phyloP scores from a whole-genome alignment of 2,113 vertebrate species.

The Lasiurus borealis region DNA sequence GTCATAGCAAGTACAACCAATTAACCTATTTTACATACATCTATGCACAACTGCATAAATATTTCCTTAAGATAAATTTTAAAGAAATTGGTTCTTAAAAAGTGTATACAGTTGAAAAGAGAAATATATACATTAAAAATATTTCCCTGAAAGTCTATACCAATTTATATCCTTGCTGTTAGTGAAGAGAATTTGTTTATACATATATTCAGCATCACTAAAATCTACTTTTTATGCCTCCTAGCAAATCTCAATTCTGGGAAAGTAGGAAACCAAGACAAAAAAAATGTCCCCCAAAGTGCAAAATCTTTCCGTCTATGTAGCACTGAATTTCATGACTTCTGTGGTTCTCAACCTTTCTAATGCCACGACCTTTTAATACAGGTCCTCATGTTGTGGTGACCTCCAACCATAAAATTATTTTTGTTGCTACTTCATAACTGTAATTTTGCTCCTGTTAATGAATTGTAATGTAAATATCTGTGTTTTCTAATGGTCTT shows the following conservation, averaged over 20 bases:
- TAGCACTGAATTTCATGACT: neutral
- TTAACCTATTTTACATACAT: neutral
- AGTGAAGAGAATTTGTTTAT: neutral
- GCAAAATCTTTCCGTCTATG: neutral
- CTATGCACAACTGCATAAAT: neutral
- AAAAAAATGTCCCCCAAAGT: neutral
- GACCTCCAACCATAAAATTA: no score
- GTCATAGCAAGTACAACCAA: no score
- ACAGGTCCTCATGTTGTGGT: no score
- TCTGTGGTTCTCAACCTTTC: no score
- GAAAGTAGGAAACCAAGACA: neutral
- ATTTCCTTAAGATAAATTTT: slow-evolving; percentile 7
- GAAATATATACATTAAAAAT: neutral
- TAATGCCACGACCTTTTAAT: no score
- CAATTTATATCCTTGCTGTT: neutral
- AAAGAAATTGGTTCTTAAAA: neutral
- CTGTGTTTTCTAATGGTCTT: no score
- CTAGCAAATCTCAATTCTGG: slow-evolving; percentile 31
- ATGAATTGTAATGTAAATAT: no score
- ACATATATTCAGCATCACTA: neutral
- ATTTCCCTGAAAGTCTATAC: neutral
- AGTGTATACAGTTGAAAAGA: neutral
- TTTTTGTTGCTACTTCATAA: no score
- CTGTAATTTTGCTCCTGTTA: no score
- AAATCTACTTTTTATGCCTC: neutral